phyloP scores from a whole-genome alignment of 1,140 invertebrate species.

The Dendroctonus ponderosae region DNA sequence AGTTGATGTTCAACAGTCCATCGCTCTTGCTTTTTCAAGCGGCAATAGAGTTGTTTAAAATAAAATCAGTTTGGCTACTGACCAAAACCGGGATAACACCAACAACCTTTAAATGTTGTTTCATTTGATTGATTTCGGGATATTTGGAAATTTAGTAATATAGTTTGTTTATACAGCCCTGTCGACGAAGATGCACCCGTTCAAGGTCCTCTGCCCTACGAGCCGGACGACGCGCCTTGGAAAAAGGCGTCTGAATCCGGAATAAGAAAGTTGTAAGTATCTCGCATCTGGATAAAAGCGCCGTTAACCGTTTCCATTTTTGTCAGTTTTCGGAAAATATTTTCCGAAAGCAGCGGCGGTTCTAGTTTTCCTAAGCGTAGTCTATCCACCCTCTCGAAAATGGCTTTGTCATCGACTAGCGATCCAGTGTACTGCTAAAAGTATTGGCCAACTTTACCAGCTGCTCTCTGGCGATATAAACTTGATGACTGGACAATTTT shows the following conservation, averaged over 20 bases:
- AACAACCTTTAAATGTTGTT: too few species aligned
- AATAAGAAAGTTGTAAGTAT: conserved; percentile 90
- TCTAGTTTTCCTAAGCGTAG: conserved; percentile 67
- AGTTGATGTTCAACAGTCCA: conserved; percentile 7
- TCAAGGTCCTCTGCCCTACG: conserved; percentile 91
- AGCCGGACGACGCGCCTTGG: conserved; percentile 94
- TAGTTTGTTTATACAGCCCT: conserved; percentile 47
- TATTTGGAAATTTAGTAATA: not conserved
- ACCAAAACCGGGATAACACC: too few species aligned
- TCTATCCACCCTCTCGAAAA: conserved; percentile 69
- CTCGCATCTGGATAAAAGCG: conserved; percentile 1
- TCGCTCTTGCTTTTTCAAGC: too few species aligned
- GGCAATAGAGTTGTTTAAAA: too few species aligned
- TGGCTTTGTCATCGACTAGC: conserved; percentile 62
- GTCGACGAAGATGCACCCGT: conserved; percentile 82
- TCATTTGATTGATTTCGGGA: too few species aligned
- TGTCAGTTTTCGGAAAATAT: conserved; percentile 68
- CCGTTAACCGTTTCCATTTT: conserved; percentile 9
- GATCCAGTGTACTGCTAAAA: conserved; percentile 49
- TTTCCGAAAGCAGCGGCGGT: conserved; percentile 63
- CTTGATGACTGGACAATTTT: conserved; percentile 13
- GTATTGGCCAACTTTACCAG: not conserved
- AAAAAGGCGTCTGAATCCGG: conserved; percentile 78
- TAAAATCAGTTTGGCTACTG: too few species aligned
- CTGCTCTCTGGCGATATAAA: conserved; percentile 16